A percentile compares a stretch with the other conserved stretches of the same genome.
phyloP scores from a whole-genome alignment of 2,888 invertebrate species.

The Geotrupes spiniger region DNA sequence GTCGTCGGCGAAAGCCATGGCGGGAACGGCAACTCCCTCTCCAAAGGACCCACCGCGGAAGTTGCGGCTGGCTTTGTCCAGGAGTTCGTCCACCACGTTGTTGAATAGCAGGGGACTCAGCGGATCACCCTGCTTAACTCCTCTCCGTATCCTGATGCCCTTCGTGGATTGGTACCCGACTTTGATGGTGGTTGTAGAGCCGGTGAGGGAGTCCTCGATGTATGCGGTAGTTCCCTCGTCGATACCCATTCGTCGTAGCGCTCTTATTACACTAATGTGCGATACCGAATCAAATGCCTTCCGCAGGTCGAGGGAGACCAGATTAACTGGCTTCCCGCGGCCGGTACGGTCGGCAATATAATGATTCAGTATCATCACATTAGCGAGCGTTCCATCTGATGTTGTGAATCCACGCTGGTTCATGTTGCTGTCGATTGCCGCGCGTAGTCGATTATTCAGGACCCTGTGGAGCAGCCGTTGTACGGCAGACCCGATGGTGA shows the following conservation, averaged over 20 bases:
- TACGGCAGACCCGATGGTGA: constrained; percentile 33
- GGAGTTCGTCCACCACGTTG: constrained; percentile 32
- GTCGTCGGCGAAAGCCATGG: constrained; percentile 44
- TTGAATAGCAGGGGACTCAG: constrained; percentile 34
- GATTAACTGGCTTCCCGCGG: constrained; percentile 31
- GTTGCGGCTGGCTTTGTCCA: background rate
- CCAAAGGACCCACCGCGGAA: constrained; percentile 21
- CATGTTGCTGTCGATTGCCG: no score
- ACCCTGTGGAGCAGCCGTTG: constrained; percentile 33
- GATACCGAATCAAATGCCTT: constrained; percentile 44
- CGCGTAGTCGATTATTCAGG: constrained; percentile 29
- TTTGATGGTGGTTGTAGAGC: constrained; percentile 27
- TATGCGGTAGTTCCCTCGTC: constrained; percentile 36
- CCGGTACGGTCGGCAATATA: background rate
- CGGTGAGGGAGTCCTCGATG: constrained; percentile 30
- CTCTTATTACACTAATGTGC: no score
- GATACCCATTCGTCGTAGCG: constrained; percentile 36
- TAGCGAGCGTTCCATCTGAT: constrained; percentile 41
- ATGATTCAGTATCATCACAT: constrained; percentile 34
- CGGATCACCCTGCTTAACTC: constrained; percentile 47
- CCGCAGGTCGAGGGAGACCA: constrained; percentile 43
- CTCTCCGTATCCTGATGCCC: constrained; percentile 34
- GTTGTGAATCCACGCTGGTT: no score
- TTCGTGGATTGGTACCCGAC: constrained; percentile 21
- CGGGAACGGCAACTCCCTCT: constrained; percentile 22